Conservation (phyloP, 2,797 vertebrate species). For the Eospalax fontanierii region DNA sequence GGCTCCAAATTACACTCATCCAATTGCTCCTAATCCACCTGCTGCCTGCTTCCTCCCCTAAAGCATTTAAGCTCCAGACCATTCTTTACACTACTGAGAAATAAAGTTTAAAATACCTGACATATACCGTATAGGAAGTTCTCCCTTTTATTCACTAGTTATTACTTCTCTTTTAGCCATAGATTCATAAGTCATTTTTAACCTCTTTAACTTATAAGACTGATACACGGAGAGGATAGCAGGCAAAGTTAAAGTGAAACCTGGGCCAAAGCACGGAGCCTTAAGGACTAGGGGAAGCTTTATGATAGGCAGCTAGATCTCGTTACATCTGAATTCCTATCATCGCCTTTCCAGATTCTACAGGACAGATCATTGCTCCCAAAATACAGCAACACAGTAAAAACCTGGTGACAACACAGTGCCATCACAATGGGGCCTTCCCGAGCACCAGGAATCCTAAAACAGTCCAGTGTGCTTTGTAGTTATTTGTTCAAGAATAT, state of each 20-base stretch:
- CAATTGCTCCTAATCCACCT: fast-evolving
- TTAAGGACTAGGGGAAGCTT: neutral
- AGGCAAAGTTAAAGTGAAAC: neutral
- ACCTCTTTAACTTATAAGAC: neutral
- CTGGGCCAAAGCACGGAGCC: neutral
- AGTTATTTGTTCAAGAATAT: constrained; percentile 1
- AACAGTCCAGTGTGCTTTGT: neutral
- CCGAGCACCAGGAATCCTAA: neutral
- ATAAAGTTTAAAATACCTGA: neutral
- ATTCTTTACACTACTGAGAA: neutral
- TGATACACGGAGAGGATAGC: neutral
- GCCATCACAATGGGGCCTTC: neutral
- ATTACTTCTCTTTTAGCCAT: constrained; percentile 2
- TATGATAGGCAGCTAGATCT: neutral
- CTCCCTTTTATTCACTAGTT: neutral
- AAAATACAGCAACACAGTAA: neutral
- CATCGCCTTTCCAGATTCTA: neutral
- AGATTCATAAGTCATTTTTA: constrained; percentile 11
- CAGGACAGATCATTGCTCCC: neutral
- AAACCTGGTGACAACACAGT: neutral
- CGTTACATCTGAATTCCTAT: neutral
- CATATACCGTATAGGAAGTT: neutral
- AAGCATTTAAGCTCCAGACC: neutral
- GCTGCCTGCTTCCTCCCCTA: neutral
- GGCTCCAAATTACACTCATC: neutral